Base-by-base conservation (phyloP, 2,888 invertebrate genomes). In the Pseudococcus longispinus region DNA sequence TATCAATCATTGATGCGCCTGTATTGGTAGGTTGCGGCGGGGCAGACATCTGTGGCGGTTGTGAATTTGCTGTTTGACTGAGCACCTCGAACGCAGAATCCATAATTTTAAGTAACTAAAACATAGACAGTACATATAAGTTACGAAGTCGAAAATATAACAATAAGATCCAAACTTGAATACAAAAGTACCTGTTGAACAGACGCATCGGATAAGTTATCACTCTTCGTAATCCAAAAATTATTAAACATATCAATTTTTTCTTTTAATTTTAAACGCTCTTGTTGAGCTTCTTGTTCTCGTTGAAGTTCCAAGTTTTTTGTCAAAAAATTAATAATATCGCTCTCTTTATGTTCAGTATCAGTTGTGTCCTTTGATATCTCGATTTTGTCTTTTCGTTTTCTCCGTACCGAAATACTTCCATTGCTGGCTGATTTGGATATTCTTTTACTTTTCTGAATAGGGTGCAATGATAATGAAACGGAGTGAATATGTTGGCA, bases 281-380 rank as follows among this genome's bases (percentile, higher is more conserved):
- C 70, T 9, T 42, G 85, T 18, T 70, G 70, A 37, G 37, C 37
- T 42, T 85, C 70, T 70, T 70, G 65, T 29, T 65, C 85, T 13
- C 70, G 42, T 23, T 85, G 85, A 23, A 70, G 65, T 74, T 85
- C 70, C 18, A 70, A 74, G 74, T 85, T 85, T 44, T 85, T 85
- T 13, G 85, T 70, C 85, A 85, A 42, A 70, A 85, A 85, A 70
- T 85, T 85, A 13, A 85, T 70, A 23, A 70, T 70, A 55, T 84
- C 84, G 60, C 32, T 84, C 37, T 84, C 84, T 60, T 84, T 84
- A 60, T 60, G 84, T 15, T 84, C 84, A 15, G 55, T 84, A 20
- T 84, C 84, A 23, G 1, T 84, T 3, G 51, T 13, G 0, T 55
- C 55, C 37, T 51, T 55, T 11, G 18, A 26, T 20, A 37, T 37